Base-by-base conservation (phyloP, 1,140 invertebrate species). In the Zelostemma sp. region DNA sequence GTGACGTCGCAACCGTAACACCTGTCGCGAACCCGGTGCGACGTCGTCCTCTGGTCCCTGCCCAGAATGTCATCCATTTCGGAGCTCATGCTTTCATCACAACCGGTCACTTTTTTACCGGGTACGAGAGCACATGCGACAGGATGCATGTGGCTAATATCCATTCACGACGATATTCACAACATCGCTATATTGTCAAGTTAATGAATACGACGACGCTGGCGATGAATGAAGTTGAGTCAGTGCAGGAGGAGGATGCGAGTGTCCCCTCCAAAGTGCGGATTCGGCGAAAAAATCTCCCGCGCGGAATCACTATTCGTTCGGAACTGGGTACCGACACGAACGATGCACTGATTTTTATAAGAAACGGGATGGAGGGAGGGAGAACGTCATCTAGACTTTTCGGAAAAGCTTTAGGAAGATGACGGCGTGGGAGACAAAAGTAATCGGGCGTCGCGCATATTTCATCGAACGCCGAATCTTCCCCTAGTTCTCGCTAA, bases 11-110 rank as follows among this genome's bases (percentile, higher is more conserved):
- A 49, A 40, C 17, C 8, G 40, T 38, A 9, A 47, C 54, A 61
- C 16, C 57, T 57, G 31, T 75, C 74, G n/a, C 72, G 55, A 14
- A 85, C 69, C 51, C 80, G 46, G 28, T 85, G 83, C 3, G 49
- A 70, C 1, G 83, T 85, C 40, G 83, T 85, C 68, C 83, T 79
- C 51, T 83, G 82, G 63, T 85, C 83, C 17, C 83, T 77, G 0
- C 0, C 45, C 18, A 85, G 51, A 33, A 84, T 83, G 25, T 56
- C 74, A 56, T 80, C 79, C 77, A 84, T 82, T 31, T 14, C 38
- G 15, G 38, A n/a, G n/a, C n/a, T n/a, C n/a, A n/a, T n/a, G n/a
- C n/a, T n/a, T n/a, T n/a, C n/a, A n/a, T n/a, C n/a, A n/a, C n/a
- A n/a, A n/a, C n/a, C n/a, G n/a, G n/a, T n/a, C n/a, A n/a, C n/a